Evolutionary conservation across 2,888 invertebrate species (phyloP), one percentile per base, ranked within the genome.

Genomic region (Latheticus oryzae): DNA sequence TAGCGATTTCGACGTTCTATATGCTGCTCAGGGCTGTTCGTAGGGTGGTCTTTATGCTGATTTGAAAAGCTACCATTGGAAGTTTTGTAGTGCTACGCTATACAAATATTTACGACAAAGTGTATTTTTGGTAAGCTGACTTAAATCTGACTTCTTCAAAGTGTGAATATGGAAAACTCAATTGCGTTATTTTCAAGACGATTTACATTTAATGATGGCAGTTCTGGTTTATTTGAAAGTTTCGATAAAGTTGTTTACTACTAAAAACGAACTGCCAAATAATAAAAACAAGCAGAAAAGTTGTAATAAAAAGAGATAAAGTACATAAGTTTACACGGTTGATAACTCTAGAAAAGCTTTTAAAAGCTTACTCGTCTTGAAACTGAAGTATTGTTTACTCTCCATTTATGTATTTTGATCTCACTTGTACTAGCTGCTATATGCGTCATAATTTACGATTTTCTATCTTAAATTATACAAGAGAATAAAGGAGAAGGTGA

Each of bases 1-100:
- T 12, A 47, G 32, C 47, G 47, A 47, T 47, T 47, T 35, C 16
- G 16, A 3, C 47, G 15, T 35, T 47, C 33, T 47, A 33, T 47
- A 47, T 47, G 47, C 47, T n/a, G 24, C 47, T 47, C 23, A 33
- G 47, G 47, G 33, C 47, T 47, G 23, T 47, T 47, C 35, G 23
- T 33, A 24, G 33, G 45, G 24, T 24, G 26, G 45, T 30, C 32
- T 45, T 45, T 45, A 45, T 45, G 45, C 45, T 45, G 30, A 45
- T 45, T 45, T 30, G 30, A 8, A 12, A 11, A 45, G 12, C 45
- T 45, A 13, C 12, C 23, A 23, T 19, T 21, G 12, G 38, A 38
- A 38, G 21, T 45, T 45, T 45, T 45, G 45, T 45, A 45, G 30
- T 21, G 9, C 21, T 45, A 12, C 43, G 28, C 43, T 43, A 30